phyloP scores from a whole-genome alignment of 2,113 vertebrate species.

The Xiphophorus maculatus region DNA sequence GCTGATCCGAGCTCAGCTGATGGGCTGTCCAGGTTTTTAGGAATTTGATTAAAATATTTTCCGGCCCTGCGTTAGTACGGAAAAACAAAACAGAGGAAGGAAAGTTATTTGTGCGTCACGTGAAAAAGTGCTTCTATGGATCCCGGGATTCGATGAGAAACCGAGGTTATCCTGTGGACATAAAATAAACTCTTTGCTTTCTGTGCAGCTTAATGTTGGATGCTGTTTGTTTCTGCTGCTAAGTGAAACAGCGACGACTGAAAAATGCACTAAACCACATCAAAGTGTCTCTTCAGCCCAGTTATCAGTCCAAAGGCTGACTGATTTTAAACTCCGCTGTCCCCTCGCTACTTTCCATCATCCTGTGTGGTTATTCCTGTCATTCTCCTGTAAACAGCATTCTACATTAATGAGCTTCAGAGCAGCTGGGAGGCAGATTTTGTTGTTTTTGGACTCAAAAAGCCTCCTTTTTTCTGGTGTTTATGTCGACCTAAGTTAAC shows the following conservation, averaged over 20 bases:
- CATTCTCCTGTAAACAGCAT: slow-evolving; percentile 21
- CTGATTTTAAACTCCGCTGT: not conserved
- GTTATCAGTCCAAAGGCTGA: not conserved
- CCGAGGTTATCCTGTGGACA: not conserved
- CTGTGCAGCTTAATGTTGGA: not conserved
- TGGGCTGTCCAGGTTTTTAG: not conserved
- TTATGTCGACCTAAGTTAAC: not conserved
- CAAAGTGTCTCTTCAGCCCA: not conserved
- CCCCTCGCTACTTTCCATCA: slow-evolving; percentile 2
- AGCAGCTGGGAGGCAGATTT: not conserved
- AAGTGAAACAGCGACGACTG: not conserved
- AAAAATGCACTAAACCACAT: not conserved
- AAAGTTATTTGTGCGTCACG: too few species aligned
- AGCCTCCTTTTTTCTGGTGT: not conserved
- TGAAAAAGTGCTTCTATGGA: too few species aligned
- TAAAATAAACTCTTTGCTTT: not conserved
- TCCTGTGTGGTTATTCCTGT: not conserved
- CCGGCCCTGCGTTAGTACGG: too few species aligned
- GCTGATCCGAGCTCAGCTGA: slow-evolving; percentile 7
- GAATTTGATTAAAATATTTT: not conserved
- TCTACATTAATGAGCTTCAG: slow-evolving; percentile 6
- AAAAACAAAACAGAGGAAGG: too few species aligned
- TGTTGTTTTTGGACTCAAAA: slow-evolving; percentile 1
- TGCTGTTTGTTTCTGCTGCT: not conserved
- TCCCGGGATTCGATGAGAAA: not conserved